Conservation (phyloP, 1,140 invertebrate genomes). For the Cydia amplana region DNA sequence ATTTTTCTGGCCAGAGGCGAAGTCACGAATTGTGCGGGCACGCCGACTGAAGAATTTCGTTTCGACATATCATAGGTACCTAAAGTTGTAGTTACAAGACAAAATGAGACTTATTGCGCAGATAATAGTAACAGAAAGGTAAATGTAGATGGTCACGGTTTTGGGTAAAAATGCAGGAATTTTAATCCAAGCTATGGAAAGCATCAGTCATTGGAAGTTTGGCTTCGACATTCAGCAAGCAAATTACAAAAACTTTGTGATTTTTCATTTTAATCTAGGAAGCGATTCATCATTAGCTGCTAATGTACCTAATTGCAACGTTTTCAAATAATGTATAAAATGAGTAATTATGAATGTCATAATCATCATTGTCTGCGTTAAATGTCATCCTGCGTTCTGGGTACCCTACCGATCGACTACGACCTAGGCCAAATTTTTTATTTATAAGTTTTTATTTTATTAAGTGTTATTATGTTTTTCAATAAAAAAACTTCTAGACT, state of each 20-base stretch:
- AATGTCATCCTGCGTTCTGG: too few relatives aligned
- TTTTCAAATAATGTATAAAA: too few relatives aligned
- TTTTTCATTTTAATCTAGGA: too few relatives aligned
- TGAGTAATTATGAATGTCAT: too few relatives aligned
- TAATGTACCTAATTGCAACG: too few relatives aligned
- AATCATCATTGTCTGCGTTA: too few relatives aligned
- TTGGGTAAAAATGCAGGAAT: not conserved
- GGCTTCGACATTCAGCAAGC: not conserved
- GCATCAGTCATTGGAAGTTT: not conserved
- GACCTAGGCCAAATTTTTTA: too few relatives aligned
- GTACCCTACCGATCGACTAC: too few relatives aligned
- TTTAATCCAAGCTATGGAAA: not conserved
- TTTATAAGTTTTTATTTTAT: too few relatives aligned
- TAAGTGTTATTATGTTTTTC: too few relatives aligned
- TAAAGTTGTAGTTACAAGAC: slow-evolving; percentile 2
- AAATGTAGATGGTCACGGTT: not conserved
- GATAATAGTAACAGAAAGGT: not conserved
- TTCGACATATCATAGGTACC: slow-evolving; percentile 44
- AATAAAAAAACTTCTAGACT: too few relatives aligned
- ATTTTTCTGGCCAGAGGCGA: slow-evolving; percentile 71
- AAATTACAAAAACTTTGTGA: not conserved
- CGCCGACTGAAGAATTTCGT: slow-evolving; percentile 45
- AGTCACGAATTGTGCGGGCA: slow-evolving; percentile 55
- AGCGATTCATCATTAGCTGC: too few relatives aligned
- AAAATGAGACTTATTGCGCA: not conserved